A percentile compares a stretch with the other conserved stretches of the same genome.
phyloP scores from a whole-genome alignment of 2,113 vertebrate species.

The Lycocorax pyrrhopterus region DNA sequence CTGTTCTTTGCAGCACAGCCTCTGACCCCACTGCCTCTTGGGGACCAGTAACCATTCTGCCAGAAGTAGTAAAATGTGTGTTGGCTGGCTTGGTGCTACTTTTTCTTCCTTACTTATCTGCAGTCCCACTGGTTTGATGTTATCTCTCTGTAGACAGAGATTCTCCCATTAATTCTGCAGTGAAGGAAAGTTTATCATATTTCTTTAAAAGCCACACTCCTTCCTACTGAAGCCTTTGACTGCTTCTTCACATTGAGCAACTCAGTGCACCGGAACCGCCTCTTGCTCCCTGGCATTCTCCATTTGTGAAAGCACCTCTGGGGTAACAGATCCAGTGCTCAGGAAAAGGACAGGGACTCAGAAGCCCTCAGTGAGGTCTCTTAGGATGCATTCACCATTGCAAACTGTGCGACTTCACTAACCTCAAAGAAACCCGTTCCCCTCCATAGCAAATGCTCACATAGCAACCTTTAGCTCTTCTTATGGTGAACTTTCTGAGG shows the following conservation, averaged over 20 bases:
- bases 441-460: neutral
- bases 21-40: neutral
- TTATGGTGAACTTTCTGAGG: neutral
- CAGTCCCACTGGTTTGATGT: neutral
- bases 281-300: neutral
- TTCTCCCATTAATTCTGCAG: neutral
- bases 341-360: neutral
- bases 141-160: neutral
- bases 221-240: neutral
- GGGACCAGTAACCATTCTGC: rapidly evolving
- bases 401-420: neutral
- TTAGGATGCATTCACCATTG: neutral
- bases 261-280: too few relatives aligned
- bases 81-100: neutral
- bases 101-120: neutral
- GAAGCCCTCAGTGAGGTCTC: neutral
- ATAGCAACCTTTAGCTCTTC: neutral
- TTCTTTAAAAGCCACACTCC: neutral
- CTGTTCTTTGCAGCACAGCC: neutral
- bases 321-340: neutral
- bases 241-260: neutral
- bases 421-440: neutral
- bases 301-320: neutral
- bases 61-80: rapidly evolving
- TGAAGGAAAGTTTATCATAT: neutral